Evolutionary conservation across 2,888 invertebrate species (phyloP), one percentile per base, ranked within the genome.

Genomic region (Marronus borbonicus): DNA sequence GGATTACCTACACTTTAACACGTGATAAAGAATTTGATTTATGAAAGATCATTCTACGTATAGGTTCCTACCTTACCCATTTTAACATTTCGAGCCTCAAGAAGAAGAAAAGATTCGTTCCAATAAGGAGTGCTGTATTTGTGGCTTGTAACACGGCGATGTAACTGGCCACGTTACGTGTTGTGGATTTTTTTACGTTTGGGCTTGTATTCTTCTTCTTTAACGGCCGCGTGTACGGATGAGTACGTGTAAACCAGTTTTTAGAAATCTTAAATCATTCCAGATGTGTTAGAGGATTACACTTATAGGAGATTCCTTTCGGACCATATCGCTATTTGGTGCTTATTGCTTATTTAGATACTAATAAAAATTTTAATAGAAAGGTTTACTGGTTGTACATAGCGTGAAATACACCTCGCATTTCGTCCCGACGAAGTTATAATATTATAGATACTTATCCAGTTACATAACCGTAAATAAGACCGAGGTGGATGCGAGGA

Each of bases 1-100:
- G 76, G 58, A 76, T 76, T 76, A 76, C 68, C 66, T 76, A 58
- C 76, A 68, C 14, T 65, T 76, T 68, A 76, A 76, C 76, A 76
- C 66, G 76, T 66, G 66, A 49, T 76, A 76, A 76, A 76, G 66
- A 49, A 44, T 60, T 55, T 76, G 76, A 68, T 76, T 76, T 76
- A 76, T 55, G 24, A 39, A 20, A 39, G 58, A 58, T 24, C 66
- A 39, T n/a, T 14, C n/a, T 24, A 8, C 20, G 24, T 60, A 24
- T 31, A 20, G 20, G 3, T 24, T 55, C 60, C 31, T 60, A 20
- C 17, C 49, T 39, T 52, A 31, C 44, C n/a, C 3, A 10, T 36
- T 55, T 55, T 55, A 52, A 5, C 31, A 65, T 20, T 36, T 24
- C 14, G 36, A n/a, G 66, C n/a, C 20, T 55, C 3, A 55, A 20